Evolutionary conservation across 2,888 invertebrate species (phyloP).

Genomic region (Hedychridium roseum): DNA sequence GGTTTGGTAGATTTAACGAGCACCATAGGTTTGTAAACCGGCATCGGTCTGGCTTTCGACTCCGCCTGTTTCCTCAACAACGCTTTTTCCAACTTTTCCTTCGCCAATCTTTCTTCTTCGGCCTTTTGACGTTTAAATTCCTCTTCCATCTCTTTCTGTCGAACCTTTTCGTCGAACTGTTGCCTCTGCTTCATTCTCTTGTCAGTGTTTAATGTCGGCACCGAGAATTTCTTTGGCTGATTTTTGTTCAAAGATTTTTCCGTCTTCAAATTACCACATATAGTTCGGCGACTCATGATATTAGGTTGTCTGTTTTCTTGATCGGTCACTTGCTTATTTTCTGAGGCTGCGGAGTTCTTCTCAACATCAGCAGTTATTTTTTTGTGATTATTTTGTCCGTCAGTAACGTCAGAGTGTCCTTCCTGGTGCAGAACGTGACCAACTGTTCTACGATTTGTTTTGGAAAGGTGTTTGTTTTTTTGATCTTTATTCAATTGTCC

Average conservation of each 20-base stretch:
- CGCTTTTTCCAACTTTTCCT: conserved; percentile 66
- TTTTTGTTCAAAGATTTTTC: not conserved
- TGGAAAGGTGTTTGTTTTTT: not conserved
- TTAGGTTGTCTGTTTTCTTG: conserved; percentile 30
- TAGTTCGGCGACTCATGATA: not conserved
- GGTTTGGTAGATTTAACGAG: conserved; percentile 66
- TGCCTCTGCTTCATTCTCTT: conserved; percentile 71
- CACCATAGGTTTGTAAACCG: conserved; percentile 65
- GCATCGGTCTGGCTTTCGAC: conserved; percentile 72
- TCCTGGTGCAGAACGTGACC: not conserved
- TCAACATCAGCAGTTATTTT: conserved; percentile 1
- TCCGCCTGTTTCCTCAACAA: conserved; percentile 69
- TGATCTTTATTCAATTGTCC: conserved; percentile 1
- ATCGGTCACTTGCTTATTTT: not conserved
- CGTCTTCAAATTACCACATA: not conserved
- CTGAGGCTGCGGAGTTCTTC: not conserved
- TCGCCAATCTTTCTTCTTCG: conserved; percentile 47
- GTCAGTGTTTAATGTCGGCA: conserved; percentile 69
- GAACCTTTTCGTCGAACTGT: conserved; percentile 68
- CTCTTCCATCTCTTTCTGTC: conserved; percentile 67
- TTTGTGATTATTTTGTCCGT: not conserved
- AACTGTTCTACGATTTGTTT: not conserved
- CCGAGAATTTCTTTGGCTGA: conserved; percentile 5
- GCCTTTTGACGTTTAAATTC: conserved; percentile 63
- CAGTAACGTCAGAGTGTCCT: not conserved